Percentiles rank a stretch among this genome's conserved stretches.
phyloP scores from a whole-genome alignment of 2,797 vertebrate genomes.

The Esox masquinongy region DNA sequence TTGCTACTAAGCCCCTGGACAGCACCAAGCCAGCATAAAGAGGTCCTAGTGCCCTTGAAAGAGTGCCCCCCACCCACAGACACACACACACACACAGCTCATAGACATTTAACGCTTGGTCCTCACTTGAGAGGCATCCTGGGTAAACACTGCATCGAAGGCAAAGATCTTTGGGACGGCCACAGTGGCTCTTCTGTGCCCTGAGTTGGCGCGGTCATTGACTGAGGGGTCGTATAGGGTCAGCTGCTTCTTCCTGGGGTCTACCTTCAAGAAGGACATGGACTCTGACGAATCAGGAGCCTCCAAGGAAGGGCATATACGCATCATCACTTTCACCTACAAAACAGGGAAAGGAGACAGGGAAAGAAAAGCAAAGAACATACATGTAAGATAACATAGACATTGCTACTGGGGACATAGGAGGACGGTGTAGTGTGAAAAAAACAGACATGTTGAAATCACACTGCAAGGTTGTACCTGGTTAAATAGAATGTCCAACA shows the following conservation, averaged over 20 bases:
- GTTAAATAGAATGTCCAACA: conserved; percentile 46
- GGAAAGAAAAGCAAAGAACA: conserved; percentile 12
- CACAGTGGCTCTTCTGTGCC: conserved; percentile 81
- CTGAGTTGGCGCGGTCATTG: conserved; percentile 76
- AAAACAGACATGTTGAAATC: not conserved
- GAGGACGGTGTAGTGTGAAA: not conserved
- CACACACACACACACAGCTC: conserved; percentile 8
- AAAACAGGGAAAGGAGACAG: conserved; percentile 35
- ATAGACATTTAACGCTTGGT: not conserved
- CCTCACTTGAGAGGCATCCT: conserved; percentile 93
- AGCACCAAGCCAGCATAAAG: conserved; percentile 63
- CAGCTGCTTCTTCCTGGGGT: conserved; percentile 94
- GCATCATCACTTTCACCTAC: conserved; percentile 97
- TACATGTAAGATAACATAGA: not conserved
- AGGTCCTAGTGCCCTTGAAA: conserved; percentile 64
- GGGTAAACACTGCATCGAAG: conserved; percentile 94
- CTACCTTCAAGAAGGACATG: conserved; percentile 93
- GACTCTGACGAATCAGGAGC: conserved; percentile 85
- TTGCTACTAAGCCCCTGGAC: conserved; percentile 65
- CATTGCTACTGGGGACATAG: not conserved
- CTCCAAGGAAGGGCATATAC: conserved; percentile 90
- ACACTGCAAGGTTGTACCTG: not conserved
- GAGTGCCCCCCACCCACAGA: conserved; percentile 21
- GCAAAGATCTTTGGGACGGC: conserved; percentile 94
- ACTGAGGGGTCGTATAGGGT: conserved; percentile 88